phyloP scores from a whole-genome alignment of 2,888 invertebrate species.

The Thereva unica region DNA sequence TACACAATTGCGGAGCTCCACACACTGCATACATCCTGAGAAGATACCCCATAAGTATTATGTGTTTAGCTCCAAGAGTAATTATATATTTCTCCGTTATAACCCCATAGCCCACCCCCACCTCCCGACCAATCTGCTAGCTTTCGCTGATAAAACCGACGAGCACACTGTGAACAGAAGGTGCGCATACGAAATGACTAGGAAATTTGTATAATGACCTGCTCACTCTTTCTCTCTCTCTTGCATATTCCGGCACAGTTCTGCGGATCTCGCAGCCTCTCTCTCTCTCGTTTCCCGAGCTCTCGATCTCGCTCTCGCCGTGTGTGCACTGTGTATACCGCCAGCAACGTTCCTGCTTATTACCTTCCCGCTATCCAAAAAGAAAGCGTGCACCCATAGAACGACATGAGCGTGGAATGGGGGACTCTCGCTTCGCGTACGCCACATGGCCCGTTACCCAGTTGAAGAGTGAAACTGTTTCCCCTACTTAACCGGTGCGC shows the following conservation, averaged over 20 bases:
- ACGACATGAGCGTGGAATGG: too few relatives aligned
- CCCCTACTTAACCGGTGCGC: too few relatives aligned
- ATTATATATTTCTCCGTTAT: constrained; percentile 25
- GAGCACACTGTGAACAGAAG: background rate
- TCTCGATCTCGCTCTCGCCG: too few relatives aligned
- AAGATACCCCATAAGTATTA: constrained; percentile 1
- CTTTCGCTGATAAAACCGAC: constrained; percentile 14
- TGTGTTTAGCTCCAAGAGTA: constrained; percentile 13
- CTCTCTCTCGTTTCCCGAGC: background rate
- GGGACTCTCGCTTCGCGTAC: too few relatives aligned
- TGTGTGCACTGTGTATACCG: too few relatives aligned
- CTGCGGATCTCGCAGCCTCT: background rate
- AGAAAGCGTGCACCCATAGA: too few relatives aligned
- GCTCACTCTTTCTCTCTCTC: constrained; percentile 11
- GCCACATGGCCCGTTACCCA: too few relatives aligned
- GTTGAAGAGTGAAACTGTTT: too few relatives aligned
- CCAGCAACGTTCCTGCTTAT: too few relatives aligned
- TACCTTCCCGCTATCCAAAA: too few relatives aligned
- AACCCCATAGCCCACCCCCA: too few relatives aligned
- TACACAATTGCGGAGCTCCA: background rate
- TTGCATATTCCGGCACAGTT: background rate
- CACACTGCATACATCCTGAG: background rate
- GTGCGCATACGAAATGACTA: background rate
- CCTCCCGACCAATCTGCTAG: background rate
- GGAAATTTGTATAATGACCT: constrained; percentile 21